Evolutionary conservation across 2,888 invertebrate species (phyloP), one percentile per base, ranked within the genome.

Genomic region (Apomyelois bistriatella): DNA sequence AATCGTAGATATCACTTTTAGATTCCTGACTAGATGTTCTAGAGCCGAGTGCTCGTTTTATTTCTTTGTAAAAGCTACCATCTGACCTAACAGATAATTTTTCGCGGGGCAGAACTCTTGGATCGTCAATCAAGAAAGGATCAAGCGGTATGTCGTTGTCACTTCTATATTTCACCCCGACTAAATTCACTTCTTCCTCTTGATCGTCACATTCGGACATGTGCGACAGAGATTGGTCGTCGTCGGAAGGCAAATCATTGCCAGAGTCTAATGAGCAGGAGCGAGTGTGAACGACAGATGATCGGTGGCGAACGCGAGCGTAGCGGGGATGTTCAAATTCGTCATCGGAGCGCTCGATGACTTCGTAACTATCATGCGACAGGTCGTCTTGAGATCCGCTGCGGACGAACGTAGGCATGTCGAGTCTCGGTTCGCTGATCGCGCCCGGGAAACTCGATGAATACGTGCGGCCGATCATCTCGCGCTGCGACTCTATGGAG

Each of bases 371-470:
- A 78, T 97, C 97, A 78, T 97, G 96, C 32, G 96, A 96, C 30
- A 96, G 87, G 83, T 97, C 96, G 75, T 96, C 96, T 77, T 96
- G 96, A 8, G 96, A 96, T 60, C 93, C 94, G 56, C 91, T 91
- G 57, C 94, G 86, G 64, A 93, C 93, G 61, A 93, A 93, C 55
- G 92, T 88, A 12, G 92, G 92, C 66, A 92, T 90, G 65, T 94
- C 94, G 65, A 93, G 91, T 30, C 93, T 93, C 71, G 93, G 92
- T 72, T 93, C 94, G 54, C 94, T 93, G 3, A 93, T 93, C 50
- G 95, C 95, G 53, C 96, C 96, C 16, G 97, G 97, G 79, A 96
- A 97, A 76, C 95, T 96, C 59, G 95, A 95, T 16, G 96, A 96
- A 83, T 96, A 96, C 4, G 96, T 93, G 77, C 95, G 95, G 49